Conservation (phyloP, 2,113 vertebrate genomes). For the Empidonax traillii region DNA sequence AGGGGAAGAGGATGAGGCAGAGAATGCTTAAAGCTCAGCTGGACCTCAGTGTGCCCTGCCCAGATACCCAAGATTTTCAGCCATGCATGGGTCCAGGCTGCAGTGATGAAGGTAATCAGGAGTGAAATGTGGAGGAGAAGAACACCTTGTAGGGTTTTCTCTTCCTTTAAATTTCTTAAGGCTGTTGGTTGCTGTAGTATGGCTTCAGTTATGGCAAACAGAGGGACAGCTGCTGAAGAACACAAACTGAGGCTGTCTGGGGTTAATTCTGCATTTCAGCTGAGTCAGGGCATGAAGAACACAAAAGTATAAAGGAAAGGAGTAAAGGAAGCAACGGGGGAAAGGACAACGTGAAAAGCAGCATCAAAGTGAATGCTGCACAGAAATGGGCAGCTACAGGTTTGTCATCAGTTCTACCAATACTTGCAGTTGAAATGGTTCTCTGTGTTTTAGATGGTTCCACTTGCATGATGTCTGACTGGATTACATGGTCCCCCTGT, state of each 20-base stretch:
- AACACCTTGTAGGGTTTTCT: not conserved
- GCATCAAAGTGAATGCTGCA: not conserved
- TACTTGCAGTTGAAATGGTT: not conserved
- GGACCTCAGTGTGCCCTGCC: constrained; percentile 95
- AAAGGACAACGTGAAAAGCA: not conserved
- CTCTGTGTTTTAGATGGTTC: constrained; percentile 83
- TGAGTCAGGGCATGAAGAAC: not conserved
- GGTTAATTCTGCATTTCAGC: not conserved
- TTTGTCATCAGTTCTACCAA: not conserved
- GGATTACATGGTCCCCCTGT: constrained; percentile 97
- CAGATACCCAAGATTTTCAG: constrained; percentile 97
- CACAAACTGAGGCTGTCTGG: not conserved
- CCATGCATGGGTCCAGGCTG: constrained; percentile 98
- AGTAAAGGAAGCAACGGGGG: not conserved
- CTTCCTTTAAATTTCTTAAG: not conserved
- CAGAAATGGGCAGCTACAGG: not conserved
- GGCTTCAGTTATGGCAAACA: not conserved
- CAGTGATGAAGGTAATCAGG: constrained; percentile 89
- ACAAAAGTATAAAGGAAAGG: not conserved
- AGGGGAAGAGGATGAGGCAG: constrained; percentile 97
- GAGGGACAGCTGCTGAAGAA: not conserved
- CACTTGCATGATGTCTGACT: constrained; percentile 98
- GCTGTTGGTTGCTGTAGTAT: not conserved
- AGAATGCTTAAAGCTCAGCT: constrained; percentile 98
- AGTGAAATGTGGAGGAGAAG: not conserved